Percentiles rank a stretch among this genome's conserved stretches.
phyloP scores from a whole-genome alignment of 2,888 invertebrate genomes.

The Eudasyphora cyanicolor region DNA sequence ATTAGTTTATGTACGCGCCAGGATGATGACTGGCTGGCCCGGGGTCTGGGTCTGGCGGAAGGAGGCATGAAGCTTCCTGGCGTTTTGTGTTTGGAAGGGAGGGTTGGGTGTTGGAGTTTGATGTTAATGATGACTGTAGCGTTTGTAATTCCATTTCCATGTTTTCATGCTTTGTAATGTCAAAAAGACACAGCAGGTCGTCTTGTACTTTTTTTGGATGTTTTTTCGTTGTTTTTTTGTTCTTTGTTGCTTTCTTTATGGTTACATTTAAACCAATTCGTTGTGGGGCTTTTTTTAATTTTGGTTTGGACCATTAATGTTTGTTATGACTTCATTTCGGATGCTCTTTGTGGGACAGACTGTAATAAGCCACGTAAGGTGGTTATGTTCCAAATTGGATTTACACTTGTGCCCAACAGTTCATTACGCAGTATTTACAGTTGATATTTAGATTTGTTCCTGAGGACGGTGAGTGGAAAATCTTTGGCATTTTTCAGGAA shows the following conservation, averaged over 20 bases:
- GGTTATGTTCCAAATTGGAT: constrained; percentile 64
- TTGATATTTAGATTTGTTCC: constrained; percentile 65
- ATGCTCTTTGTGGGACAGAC: constrained; percentile 19
- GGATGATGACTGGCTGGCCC: neutral
- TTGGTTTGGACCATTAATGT: constrained; percentile 44
- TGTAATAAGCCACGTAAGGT: constrained; percentile 33
- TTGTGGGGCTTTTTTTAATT: constrained; percentile 53
- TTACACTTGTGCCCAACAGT: constrained; percentile 73
- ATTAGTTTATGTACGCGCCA: constrained; percentile 47
- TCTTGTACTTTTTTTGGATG: constrained; percentile 7
- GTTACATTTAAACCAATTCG: constrained; percentile 63
- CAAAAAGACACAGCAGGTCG: constrained; percentile 43
- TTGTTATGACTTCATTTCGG: constrained; percentile 51
- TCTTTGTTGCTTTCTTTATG: too few species aligned
- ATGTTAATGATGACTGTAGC: constrained; percentile 46
- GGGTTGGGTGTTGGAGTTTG: constrained; percentile 17
- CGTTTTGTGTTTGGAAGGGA: neutral
- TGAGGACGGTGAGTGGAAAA: too few species aligned
- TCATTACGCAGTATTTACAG: constrained; percentile 78
- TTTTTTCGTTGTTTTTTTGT: constrained; percentile 50
- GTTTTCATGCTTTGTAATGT: constrained; percentile 44
- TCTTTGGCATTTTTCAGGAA: too few species aligned
- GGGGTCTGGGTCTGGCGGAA: neutral
- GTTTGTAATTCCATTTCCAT: constrained; percentile 54
- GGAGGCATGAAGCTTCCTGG: neutral